Percentiles rank a stretch among this genome's conserved stretches.
phyloP scores from a whole-genome alignment of 2,797 vertebrate species.

The Lagodon rhomboides region DNA sequence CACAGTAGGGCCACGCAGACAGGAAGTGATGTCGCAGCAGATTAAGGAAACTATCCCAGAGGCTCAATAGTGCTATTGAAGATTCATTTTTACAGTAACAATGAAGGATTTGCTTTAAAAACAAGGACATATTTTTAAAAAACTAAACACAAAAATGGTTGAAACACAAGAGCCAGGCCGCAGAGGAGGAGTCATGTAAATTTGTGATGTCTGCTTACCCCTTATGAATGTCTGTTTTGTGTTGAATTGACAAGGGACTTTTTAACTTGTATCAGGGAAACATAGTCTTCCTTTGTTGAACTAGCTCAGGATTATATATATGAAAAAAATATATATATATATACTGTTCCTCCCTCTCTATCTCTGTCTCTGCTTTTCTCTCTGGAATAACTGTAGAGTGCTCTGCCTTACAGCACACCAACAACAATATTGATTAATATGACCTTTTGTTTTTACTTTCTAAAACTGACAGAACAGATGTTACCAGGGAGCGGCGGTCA shows the following conservation, averaged over 20 bases:
- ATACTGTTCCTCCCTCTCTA: constrained; percentile 63
- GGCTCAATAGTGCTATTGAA: constrained; percentile 24
- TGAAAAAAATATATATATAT: too few relatives aligned
- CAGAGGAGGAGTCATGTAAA: constrained; percentile 46
- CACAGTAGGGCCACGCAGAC: constrained; percentile 35
- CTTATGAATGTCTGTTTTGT: constrained; percentile 65
- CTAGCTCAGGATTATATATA: constrained; percentile 83
- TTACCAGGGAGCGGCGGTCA: constrained; percentile 60
- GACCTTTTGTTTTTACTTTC: constrained; percentile 48
- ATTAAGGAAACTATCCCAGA: constrained; percentile 25
- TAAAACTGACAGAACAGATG: constrained; percentile 40
- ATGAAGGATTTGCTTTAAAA: constrained; percentile 45
- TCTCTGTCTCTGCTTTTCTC: constrained; percentile 47
- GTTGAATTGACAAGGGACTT: constrained; percentile 80
- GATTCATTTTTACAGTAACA: constrained; percentile 22
- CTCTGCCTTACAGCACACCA: constrained; percentile 67
- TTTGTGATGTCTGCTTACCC: constrained; percentile 53
- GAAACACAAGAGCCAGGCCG: constrained; percentile 40
- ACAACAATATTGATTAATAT: constrained; percentile 46
- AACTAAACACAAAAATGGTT: constrained; percentile 24
- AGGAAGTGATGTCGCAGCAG: constrained; percentile 41
- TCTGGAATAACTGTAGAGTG: constrained; percentile 54
- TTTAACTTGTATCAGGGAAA: constrained; percentile 84
- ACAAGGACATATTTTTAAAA: constrained; percentile 3
- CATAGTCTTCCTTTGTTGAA: constrained; percentile 83